Evolutionary conservation across 2,888 invertebrate genomes (phyloP).

Genomic region (Acleris emargana): DNA sequence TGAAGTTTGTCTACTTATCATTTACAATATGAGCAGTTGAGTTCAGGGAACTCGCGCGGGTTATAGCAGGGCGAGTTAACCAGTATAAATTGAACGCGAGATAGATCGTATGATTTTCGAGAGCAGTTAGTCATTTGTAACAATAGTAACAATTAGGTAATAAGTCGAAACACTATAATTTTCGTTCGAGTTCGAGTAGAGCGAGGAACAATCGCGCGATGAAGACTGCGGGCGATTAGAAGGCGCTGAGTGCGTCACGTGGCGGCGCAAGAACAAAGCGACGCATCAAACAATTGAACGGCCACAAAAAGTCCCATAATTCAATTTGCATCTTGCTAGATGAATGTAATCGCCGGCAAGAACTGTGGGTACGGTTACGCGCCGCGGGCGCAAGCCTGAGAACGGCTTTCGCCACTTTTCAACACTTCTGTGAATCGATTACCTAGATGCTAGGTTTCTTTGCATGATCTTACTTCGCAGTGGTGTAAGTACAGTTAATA

Average conservation of each 20-base stretch:
- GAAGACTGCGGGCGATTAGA: slow-evolving; percentile 67
- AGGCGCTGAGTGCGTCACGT: slow-evolving; percentile 79
- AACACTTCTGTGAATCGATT: slow-evolving; percentile 81
- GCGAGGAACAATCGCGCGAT: slow-evolving; percentile 67
- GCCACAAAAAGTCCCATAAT: slow-evolving; percentile 81
- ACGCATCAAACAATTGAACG: slow-evolving; percentile 75
- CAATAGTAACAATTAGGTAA: slow-evolving; percentile 80
- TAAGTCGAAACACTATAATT: slow-evolving; percentile 80
- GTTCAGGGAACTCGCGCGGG: slow-evolving; percentile 13
- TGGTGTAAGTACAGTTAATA: too few relatives aligned
- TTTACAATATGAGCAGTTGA: slow-evolving; percentile 11
- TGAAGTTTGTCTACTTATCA: neutral
- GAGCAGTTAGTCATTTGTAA: slow-evolving; percentile 58
- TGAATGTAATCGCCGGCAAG: slow-evolving; percentile 69
- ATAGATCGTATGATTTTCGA: slow-evolving; percentile 55
- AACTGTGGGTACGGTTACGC: slow-evolving; percentile 66
- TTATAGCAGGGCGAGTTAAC: slow-evolving; percentile 34
- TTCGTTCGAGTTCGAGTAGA: slow-evolving; percentile 66
- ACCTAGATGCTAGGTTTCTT: slow-evolving; percentile 61
- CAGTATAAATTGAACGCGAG: slow-evolving; percentile 42
- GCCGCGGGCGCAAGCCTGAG: slow-evolving; percentile 71
- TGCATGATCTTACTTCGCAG: slow-evolving; percentile 58
- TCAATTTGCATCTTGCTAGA: slow-evolving; percentile 83
- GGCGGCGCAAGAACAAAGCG: slow-evolving; percentile 78
- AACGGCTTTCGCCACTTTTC: slow-evolving; percentile 80